Evolutionary conservation across 2,113 vertebrate genomes (phyloP).

Genomic region (Nerophis lumbriciformis): DNA sequence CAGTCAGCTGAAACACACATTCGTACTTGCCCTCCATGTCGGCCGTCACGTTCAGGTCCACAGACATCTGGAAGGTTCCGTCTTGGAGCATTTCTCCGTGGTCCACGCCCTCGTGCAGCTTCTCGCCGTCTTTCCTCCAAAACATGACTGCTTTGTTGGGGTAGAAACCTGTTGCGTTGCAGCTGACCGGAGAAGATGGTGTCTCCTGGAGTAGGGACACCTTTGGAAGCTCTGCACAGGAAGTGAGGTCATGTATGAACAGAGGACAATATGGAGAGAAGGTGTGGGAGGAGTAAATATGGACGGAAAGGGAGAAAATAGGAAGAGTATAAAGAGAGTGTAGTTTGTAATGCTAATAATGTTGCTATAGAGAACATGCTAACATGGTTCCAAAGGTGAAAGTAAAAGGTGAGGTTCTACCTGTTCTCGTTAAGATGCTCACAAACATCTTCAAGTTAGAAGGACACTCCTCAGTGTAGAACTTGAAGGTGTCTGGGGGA

Average conservation of each 20-base stretch:
- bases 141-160: constrained; percentile 8
- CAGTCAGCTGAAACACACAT: no score
- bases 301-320: not conserved
- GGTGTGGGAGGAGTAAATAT: no score
- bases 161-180: constrained; percentile 41
- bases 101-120: constrained; percentile 35
- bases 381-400: not conserved
- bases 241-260: not conserved
- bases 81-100: constrained; percentile 32
- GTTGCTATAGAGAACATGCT: not conserved
- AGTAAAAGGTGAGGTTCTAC: constrained; percentile 1
- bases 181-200: constrained; percentile 33
- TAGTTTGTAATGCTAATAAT: not conserved
- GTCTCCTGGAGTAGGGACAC: constrained; percentile 30
- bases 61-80: constrained; percentile 45
- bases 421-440: constrained; percentile 14
- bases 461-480: constrained; percentile 13
- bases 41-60: constrained; percentile 14
- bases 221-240: not conserved
- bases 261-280: not conserved
- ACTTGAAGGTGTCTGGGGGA: no score
- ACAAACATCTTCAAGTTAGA: constrained; percentile 40
- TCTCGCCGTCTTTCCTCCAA: constrained; percentile 6
- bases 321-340: not conserved
- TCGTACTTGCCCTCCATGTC: not conserved